Conservation (phyloP, 2,797 vertebrate species). For the Phyllotis vaccarum region DNA sequence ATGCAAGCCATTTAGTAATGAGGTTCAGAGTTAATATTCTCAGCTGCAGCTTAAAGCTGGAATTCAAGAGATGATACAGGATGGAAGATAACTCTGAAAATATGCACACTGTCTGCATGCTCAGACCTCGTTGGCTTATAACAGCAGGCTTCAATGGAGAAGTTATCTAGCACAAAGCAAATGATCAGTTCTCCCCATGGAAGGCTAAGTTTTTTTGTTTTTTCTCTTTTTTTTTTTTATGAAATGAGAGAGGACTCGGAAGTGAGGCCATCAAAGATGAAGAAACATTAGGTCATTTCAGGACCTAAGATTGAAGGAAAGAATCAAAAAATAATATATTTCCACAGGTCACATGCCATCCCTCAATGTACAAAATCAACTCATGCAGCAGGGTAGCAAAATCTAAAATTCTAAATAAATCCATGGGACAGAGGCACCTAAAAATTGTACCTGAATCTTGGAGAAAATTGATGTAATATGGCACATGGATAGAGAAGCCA, state of each 20-base stretch:
- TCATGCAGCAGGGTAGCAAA: conserved; percentile 31
- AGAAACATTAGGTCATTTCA: neutral
- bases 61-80: conserved; percentile 9
- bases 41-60: conserved; percentile 25
- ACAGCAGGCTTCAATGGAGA: neutral
- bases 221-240: too few relatives aligned
- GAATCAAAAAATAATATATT: conserved; percentile 66
- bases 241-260: neutral
- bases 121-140: neutral
- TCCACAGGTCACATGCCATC: neutral
- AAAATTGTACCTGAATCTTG: conserved; percentile 70
- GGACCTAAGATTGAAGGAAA: neutral
- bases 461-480: conserved; percentile 74
- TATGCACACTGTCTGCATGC: neutral
- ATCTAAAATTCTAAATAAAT: conserved; percentile 56
- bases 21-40: conserved; percentile 39
- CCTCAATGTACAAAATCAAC: conserved; percentile 20
- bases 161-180: conserved; percentile 46
- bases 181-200: conserved; percentile 21
- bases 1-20: conserved; percentile 27
- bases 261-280: neutral
- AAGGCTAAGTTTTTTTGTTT: too few relatives aligned
- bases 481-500: conserved; percentile 51
- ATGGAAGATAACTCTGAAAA: neutral
- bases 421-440: neutral